Evolutionary conservation across 2,113 vertebrate species (phyloP).

Genomic region (Clupea harengus): DNA sequence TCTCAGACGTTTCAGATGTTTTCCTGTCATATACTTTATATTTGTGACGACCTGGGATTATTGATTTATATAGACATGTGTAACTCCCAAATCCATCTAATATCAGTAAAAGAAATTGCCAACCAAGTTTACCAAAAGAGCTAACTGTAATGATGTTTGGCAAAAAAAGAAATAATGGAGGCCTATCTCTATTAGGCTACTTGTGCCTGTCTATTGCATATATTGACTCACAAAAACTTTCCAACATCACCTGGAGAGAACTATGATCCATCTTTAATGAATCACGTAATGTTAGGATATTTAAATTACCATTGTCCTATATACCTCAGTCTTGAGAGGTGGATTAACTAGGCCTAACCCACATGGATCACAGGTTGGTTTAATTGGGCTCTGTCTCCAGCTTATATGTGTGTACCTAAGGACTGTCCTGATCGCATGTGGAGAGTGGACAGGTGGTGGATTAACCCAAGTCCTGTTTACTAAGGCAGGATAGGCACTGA

Average conservation of each 20-base stretch:
- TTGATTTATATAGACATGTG: not conserved
- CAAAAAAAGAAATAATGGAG: no score
- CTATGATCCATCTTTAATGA: not conserved
- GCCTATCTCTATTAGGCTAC: no score
- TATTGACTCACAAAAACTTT: not conserved
- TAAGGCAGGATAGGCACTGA: constrained; percentile 38
- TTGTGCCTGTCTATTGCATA: no score
- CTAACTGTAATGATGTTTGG: not conserved
- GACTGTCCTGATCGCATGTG: not conserved
- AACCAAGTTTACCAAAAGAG: not conserved
- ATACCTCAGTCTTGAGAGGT: not conserved
- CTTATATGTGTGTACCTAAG: not conserved
- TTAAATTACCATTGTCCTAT: not conserved
- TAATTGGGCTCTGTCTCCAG: not conserved
- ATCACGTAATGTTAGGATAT: not conserved
- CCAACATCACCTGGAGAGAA: not conserved
- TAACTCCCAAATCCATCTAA: not conserved
- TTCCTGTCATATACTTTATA: not conserved
- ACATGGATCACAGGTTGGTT: not conserved
- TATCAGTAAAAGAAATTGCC: not conserved
- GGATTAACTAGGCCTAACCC: not conserved
- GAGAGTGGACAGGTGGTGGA: constrained; percentile 25
- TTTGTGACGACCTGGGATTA: not conserved
- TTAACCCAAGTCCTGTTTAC: constrained; percentile 35
- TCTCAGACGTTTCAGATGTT: not conserved